phyloP scores from a whole-genome alignment of 2,797 vertebrate species.

The Chaetodon trifasciatus region DNA sequence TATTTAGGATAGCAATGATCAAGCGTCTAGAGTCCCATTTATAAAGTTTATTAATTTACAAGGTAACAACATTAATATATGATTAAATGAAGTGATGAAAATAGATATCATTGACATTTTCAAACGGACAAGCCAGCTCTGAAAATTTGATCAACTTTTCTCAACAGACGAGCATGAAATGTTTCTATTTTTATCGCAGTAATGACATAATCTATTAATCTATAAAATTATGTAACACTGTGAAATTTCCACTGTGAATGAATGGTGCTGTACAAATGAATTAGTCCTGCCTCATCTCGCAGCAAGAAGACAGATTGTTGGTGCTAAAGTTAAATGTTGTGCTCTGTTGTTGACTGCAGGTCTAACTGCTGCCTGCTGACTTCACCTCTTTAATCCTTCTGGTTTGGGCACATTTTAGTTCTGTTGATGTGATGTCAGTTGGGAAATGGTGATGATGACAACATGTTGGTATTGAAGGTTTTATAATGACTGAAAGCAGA shows the following conservation, averaged over 20 bases:
- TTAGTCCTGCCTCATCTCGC: background rate
- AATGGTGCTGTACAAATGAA: background rate
- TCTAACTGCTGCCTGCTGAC: background rate
- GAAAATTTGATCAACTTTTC: background rate
- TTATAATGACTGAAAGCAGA: background rate
- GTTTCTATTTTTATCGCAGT: background rate
- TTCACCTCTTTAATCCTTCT: slow-evolving; percentile 14
- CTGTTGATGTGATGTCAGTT: background rate
- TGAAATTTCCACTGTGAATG: too few relatives aligned
- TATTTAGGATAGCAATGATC: background rate
- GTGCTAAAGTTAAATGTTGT: slow-evolving; percentile 15
- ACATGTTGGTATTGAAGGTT: background rate
- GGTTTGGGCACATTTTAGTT: slow-evolving; percentile 8
- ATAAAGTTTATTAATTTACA: background rate
- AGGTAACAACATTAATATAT: background rate
- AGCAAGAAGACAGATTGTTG: background rate
- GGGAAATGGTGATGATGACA: slow-evolving; percentile 2
- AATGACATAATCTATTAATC: background rate
- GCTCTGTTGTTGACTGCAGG: background rate
- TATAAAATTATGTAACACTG: background rate
- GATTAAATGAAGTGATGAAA: background rate
- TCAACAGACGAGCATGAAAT: background rate
- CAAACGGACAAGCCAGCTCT: background rate
- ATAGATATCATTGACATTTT: background rate
- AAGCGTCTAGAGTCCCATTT: background rate